Percentiles rank a stretch among this genome's conserved stretches.
Evolutionary conservation across 2,797 vertebrate species (phyloP).

Genomic region (Lophotriccus pileatus): DNA sequence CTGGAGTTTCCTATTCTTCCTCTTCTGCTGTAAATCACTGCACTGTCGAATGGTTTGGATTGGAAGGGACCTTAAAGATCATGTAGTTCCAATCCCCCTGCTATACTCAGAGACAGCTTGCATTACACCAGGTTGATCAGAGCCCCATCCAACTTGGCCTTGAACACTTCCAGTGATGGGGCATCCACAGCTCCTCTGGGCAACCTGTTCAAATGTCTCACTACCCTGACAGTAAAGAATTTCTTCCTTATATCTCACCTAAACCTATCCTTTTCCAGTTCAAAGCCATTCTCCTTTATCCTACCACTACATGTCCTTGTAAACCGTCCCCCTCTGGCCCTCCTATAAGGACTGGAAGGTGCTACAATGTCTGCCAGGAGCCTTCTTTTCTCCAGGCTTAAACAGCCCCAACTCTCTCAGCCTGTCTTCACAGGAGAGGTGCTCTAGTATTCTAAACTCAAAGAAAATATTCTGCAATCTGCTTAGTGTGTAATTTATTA

Average conservation of each 20-base stretch:
- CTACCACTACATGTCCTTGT: no score
- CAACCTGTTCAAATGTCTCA: background rate
- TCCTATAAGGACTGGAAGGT: background rate
- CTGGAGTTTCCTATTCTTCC: background rate
- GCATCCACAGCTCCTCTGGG: background rate
- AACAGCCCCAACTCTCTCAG: background rate
- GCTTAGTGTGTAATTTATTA: background rate
- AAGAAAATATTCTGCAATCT: background rate
- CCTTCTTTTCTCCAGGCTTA: background rate
- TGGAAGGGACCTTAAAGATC: background rate
- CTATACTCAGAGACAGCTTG: no score
- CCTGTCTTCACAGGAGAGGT: background rate
- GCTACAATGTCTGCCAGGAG: background rate
- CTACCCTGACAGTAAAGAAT: background rate
- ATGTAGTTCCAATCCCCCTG: fast-evolving
- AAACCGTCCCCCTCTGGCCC: background rate
- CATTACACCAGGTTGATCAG: background rate
- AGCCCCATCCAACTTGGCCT: background rate
- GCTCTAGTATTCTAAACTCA: background rate
- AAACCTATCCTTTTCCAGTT: background rate
- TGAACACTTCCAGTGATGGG: background rate
- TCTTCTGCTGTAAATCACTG: background rate
- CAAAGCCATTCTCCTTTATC: background rate
- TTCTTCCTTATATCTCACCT: background rate
- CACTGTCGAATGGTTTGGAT: background rate